Conservation (phyloP, 37 sponge, comb jelly and placozoan genomes). For the Ianthella basta region DNA sequence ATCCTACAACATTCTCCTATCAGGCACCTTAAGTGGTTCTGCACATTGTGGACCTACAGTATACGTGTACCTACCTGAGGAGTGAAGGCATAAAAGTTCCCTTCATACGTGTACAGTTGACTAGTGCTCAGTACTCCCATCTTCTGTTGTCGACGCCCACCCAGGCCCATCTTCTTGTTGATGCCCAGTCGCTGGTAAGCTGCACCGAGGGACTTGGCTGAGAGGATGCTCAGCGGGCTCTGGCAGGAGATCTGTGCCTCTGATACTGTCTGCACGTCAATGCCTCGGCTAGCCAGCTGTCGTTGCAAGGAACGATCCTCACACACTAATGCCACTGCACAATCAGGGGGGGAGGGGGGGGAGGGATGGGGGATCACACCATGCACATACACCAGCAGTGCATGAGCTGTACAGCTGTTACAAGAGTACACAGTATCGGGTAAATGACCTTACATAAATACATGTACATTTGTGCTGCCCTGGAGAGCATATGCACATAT, state of each 20-base stretch:
- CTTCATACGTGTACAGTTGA: slow-evolving; percentile 60
- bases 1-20: background rate
- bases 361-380: background rate
- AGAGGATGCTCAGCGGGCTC: slow-evolving; percentile 61
- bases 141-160: slow-evolving; percentile 58
- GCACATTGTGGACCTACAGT: background rate
- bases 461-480: too few species aligned
- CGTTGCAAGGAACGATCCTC: slow-evolving; percentile 56
- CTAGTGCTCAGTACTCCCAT: slow-evolving; percentile 79
- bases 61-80: slow-evolving; percentile 48
- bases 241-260: slow-evolving; percentile 28
- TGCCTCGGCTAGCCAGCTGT: slow-evolving; percentile 42
- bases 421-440: background rate
- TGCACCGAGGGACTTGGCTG: slow-evolving; percentile 58
- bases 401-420: background rate
- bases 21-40: too few species aligned
- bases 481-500: background rate
- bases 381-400: background rate
- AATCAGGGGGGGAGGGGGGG: background rate
- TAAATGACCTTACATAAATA: too few species aligned
- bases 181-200: slow-evolving; percentile 68
- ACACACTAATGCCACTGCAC: slow-evolving; percentile 78
- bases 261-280: slow-evolving; percentile 67
- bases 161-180: slow-evolving; percentile 58
- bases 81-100: slow-evolving; percentile 56